Percentiles rank a stretch among this genome's conserved stretches.
Evolutionary conservation across 2,113 vertebrate genomes (phyloP).

Genomic region (Phodopus roborovskii): DNA sequence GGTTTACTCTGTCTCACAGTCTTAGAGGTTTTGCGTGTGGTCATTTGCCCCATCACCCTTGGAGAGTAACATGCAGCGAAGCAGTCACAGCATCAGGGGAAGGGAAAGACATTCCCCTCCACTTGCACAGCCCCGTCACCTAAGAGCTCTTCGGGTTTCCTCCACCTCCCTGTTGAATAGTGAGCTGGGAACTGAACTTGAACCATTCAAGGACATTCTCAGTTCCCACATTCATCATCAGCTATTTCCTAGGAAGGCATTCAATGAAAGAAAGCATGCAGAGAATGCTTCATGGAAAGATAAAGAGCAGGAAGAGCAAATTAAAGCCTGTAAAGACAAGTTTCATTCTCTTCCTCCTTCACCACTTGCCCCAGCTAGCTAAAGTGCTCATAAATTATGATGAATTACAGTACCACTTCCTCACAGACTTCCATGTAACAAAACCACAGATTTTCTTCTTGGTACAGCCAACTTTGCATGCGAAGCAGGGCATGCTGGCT

Average conservation of each 20-base stretch:
- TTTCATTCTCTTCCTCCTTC: slow-evolving; percentile 14
- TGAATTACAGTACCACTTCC: not conserved
- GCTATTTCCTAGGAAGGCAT: not conserved
- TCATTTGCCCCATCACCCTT: not conserved
- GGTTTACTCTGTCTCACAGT: not conserved
- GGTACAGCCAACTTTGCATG: not conserved
- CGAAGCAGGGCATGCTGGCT: not conserved
- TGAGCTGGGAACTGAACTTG: not conserved
- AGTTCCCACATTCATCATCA: no score
- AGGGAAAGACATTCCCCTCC: not conserved
- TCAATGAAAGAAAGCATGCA: not conserved
- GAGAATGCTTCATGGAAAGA: not conserved
- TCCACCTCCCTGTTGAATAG: not conserved
- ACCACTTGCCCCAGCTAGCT: not conserved
- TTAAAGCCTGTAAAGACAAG: slow-evolving; percentile 15
- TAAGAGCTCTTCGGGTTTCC: not conserved
- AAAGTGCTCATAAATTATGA: slow-evolving; percentile 6
- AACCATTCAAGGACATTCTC: not conserved
- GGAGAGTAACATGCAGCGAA: not conserved
- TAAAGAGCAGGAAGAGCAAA: not conserved
- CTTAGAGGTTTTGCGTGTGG: not conserved
- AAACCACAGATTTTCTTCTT: not conserved
- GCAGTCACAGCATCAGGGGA: not conserved
- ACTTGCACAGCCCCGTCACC: not conserved
- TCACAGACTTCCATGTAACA: not conserved